Conservation (phyloP, 2,888 invertebrate genomes). For the Drepana falcataria region DNA sequence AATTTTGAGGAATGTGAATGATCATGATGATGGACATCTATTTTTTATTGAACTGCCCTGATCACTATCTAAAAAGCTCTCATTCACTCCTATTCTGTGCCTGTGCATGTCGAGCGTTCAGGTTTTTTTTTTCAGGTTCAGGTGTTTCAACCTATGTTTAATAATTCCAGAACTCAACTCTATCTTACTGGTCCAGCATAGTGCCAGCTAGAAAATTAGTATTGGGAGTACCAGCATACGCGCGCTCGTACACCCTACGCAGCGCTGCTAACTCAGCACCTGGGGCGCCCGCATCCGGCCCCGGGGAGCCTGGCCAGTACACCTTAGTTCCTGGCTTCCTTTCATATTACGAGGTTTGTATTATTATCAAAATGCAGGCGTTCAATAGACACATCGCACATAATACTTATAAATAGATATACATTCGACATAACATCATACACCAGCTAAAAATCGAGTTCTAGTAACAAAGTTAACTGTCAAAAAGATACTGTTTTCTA, state of each 20-base stretch:
- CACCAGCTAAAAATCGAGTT: too few species aligned
- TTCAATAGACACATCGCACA: too few species aligned
- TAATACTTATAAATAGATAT: too few species aligned
- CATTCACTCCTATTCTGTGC: too few species aligned
- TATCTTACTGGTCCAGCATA: conserved; percentile 86
- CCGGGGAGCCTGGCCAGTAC: conserved; percentile 83
- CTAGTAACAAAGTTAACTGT: too few species aligned
- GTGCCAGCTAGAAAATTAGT: conserved; percentile 82
- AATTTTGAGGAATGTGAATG: too few species aligned
- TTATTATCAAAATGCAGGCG: background rate
- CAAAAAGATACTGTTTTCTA: too few species aligned
- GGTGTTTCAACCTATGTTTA: background rate
- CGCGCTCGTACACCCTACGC: conserved; percentile 84
- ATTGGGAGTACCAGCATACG: conserved; percentile 88
- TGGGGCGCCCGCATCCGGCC: conserved; percentile 80
- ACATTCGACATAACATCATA: too few species aligned
- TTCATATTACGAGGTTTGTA: conserved; percentile 84
- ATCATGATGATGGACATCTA: too few species aligned
- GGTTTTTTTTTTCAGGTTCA: too few species aligned
- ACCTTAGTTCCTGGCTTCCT: conserved; percentile 86
- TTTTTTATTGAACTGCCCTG: too few species aligned
- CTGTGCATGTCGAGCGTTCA: conserved; percentile 3
- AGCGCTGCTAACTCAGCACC: conserved; percentile 71
- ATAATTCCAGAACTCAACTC: conserved; percentile 79
- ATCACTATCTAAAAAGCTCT: too few species aligned